These are phyloP conservation scores for Actinostola sp. DNA, from an alignment of 92 coral and sea anemone species.

Conservation along the genomic window DNA sequence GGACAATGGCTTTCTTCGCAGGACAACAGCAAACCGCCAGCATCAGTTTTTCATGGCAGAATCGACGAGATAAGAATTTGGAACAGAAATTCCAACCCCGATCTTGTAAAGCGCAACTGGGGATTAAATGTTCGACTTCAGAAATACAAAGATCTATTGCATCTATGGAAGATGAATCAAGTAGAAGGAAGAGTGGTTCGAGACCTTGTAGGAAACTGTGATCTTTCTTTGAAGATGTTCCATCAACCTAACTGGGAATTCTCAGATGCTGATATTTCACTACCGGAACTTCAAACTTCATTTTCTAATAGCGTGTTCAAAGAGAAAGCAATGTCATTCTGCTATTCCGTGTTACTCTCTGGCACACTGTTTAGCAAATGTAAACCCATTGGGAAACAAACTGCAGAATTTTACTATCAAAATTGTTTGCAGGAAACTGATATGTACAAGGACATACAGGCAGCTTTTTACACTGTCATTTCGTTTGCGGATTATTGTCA, in stretches of 20 bases:
- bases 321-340: constrained; percentile 31
- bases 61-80: constrained; percentile 68
- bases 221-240: constrained; percentile 36
- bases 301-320: neutral
- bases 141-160: constrained; percentile 42
- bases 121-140: constrained; percentile 42
- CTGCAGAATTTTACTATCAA: constrained; percentile 43
- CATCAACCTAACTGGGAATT: constrained; percentile 47
- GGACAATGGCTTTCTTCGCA: constrained; percentile 66
- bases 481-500: constrained; percentile 67
- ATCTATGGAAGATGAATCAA: constrained; percentile 69
- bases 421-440: constrained; percentile 28
- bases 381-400: constrained; percentile 42
- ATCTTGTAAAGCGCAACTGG: constrained; percentile 52
- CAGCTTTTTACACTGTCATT: constrained; percentile 45
- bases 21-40: constrained; percentile 34
- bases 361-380: constrained; percentile 36
- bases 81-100: constrained; percentile 51
- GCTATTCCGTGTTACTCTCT: constrained; percentile 28
- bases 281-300: neutral
- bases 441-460: constrained; percentile 21
- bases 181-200: constrained; percentile 41
- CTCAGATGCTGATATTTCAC: constrained; percentile 37
- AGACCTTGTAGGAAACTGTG: constrained; percentile 40
- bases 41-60: constrained; percentile 43